Evolutionary conservation across 1,140 invertebrate genomes (phyloP), one percentile per base, ranked within the genome.

Genomic region (Camponotus vicinus): DNA sequence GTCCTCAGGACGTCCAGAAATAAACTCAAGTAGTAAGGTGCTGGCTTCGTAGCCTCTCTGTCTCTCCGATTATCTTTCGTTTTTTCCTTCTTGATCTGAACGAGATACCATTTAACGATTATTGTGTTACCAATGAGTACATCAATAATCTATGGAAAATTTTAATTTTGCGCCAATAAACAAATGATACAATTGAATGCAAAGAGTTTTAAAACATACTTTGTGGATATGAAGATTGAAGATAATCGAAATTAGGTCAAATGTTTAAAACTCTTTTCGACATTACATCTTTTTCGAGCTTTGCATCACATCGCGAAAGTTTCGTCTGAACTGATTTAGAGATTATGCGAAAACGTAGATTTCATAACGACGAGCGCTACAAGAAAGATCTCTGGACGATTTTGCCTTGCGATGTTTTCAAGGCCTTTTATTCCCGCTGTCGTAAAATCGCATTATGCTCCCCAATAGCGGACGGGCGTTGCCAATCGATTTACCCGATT

Each of bases 21-120:
- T 91, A 93, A 92, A 93, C 88, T 90, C 88, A 59, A 83, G 66
- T 89, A 82, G 91, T 82, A 76, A 82, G 90, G 82, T 89, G 88
- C 77, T 83, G 18, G 63, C 79, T 63, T 75, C 42, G 55, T 34
- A 63, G 64, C 66, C 70, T 85, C 61, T 66, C 59, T 73, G 63
- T 82, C 70, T 86, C 89, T 89, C 85, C 84, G 73, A 84, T 88
- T 88, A 84, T 85, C 89, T 88, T 85, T 69, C 79, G 52, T 82
- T 69, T 77, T 21, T 77, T 71, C 13, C 69, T 49, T 49, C n/a
- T 76, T 59, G 61, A 69, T 63, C 49, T 18, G 57, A 15, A 13
- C 11, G 67, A 79, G 42, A 52, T n/a, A 45, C 15, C 13, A 49
- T 49, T 1, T 6, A 52, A 18, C 73, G 67, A 88, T 86, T 79